These are phyloP conservation scores for Dynastes tityus DNA, from an alignment of 2,888 invertebrate genomes.

Conservation along the genomic window DNA sequence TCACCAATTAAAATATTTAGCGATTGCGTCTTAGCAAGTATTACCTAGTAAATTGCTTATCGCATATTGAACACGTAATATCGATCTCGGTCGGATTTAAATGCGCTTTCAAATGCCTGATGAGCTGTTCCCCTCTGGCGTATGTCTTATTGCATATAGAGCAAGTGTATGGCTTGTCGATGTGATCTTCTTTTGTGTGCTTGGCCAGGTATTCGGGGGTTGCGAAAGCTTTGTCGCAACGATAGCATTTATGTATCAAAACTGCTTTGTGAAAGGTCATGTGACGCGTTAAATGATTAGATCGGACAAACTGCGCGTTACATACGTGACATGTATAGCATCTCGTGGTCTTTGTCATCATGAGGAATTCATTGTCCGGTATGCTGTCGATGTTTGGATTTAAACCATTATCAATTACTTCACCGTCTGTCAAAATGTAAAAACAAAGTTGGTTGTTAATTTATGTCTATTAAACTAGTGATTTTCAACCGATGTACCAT, in stretches of 20 bases:
- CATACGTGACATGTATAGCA: constrained; percentile 69
- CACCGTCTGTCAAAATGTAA: neutral
- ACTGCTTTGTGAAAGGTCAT: constrained; percentile 69
- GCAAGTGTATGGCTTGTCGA: constrained; percentile 69
- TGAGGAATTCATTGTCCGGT: constrained; percentile 39
- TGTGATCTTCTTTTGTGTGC: constrained; percentile 68
- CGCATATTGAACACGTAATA: constrained; percentile 69
- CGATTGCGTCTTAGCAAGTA: constrained; percentile 10
- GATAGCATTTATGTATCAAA: constrained; percentile 67
- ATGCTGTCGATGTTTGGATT: constrained; percentile 20
- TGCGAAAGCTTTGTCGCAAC: constrained; percentile 68
- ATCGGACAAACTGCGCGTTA: constrained; percentile 65
- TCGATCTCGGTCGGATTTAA: constrained; percentile 59
- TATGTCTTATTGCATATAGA: constrained; percentile 69
- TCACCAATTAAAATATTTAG: neutral
- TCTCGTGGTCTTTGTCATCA: constrained; percentile 58
- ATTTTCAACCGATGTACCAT: no score
- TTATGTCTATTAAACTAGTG: no score
- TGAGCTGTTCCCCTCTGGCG: constrained; percentile 69
- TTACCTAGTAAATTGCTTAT: constrained; percentile 66
- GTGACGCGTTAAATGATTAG: constrained; percentile 69
- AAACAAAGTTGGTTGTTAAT: no score
- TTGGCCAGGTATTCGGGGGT: constrained; percentile 66
- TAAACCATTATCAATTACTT: neutral
- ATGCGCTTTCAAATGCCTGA: constrained; percentile 69